Evolutionary conservation across 2,888 invertebrate genomes (phyloP).

Genomic region (Spatulosminthurus flaviceps): DNA sequence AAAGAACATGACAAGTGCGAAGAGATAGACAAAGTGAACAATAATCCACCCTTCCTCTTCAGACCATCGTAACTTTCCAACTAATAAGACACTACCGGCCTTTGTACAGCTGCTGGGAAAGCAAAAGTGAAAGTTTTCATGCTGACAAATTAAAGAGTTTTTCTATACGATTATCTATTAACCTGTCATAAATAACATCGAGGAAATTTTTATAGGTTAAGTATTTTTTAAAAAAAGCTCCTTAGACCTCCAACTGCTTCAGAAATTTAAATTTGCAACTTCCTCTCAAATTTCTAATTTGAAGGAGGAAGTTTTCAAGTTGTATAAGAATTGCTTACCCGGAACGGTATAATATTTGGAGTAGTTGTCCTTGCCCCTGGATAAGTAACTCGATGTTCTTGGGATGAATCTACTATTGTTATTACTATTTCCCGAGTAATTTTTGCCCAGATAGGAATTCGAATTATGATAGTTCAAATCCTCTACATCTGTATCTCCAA

Average conservation of each 20-base stretch:
- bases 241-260: too few relatives aligned
- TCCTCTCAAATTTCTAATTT: too few relatives aligned
- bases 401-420: conserved; percentile 33
- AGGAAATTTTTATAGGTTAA: background rate
- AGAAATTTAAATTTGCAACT: too few relatives aligned
- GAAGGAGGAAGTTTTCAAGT: too few relatives aligned
- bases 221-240: too few relatives aligned
- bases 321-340: conserved; percentile 15
- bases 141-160: background rate
- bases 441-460: conserved; percentile 22
- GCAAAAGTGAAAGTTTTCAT: background rate
- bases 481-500: conserved; percentile 54
- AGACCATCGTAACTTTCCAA: background rate
- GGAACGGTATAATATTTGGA: conserved; percentile 47
- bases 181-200: background rate
- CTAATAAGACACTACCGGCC: background rate
- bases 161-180: background rate
- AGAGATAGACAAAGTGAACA: too few relatives aligned
- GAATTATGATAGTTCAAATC: conserved; percentile 36
- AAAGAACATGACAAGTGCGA: too few relatives aligned
- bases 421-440: conserved; percentile 21
- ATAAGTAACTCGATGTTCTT: conserved; percentile 41
- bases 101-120: background rate
- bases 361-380: conserved; percentile 39
- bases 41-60: too few relatives aligned